Percentiles rank a stretch among this genome's conserved stretches.
Evolutionary conservation across 2,797 vertebrate genomes (phyloP).

Genomic region (Netta rufina): DNA sequence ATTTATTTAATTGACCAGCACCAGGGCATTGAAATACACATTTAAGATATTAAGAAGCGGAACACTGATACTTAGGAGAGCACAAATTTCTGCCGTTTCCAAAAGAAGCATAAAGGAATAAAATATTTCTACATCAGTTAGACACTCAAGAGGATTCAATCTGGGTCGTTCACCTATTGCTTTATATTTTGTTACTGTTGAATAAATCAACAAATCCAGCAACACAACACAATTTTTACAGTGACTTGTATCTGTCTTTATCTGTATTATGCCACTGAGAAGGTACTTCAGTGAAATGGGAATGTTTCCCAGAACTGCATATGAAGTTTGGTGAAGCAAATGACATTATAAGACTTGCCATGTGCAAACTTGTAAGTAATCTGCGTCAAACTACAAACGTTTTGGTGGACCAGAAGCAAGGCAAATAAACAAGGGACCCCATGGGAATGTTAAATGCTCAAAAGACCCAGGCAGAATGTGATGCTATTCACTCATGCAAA

Average conservation of each 20-base stretch:
- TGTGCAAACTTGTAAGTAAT: not conserved
- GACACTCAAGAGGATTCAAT: not conserved
- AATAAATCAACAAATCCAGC: conserved; percentile 16
- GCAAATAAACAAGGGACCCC: not conserved
- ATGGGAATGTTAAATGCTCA: not conserved
- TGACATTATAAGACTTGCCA: not conserved
- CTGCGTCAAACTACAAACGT: not conserved
- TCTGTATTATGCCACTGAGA: not conserved
- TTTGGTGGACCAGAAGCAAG: not conserved
- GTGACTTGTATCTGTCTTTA: not conserved
- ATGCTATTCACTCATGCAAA: not conserved
- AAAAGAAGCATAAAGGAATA: not conserved
- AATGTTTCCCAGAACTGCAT: not conserved
- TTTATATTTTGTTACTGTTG: not conserved
- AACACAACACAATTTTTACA: not conserved
- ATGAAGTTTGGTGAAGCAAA: not conserved
- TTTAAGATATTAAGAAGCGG: not conserved
- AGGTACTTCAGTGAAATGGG: not conserved
- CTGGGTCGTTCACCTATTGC: not conserved
- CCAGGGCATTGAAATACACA: not conserved
- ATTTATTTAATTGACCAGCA: not conserved
- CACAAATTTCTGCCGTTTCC: not conserved
- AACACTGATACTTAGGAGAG: not conserved
- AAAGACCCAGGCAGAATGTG: not conserved
- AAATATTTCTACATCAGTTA: not conserved